Evolutionary conservation across 2,797 vertebrate genomes (phyloP), one percentile per base, ranked within the genome.

Genomic region (Monodelphis domestica): DNA sequence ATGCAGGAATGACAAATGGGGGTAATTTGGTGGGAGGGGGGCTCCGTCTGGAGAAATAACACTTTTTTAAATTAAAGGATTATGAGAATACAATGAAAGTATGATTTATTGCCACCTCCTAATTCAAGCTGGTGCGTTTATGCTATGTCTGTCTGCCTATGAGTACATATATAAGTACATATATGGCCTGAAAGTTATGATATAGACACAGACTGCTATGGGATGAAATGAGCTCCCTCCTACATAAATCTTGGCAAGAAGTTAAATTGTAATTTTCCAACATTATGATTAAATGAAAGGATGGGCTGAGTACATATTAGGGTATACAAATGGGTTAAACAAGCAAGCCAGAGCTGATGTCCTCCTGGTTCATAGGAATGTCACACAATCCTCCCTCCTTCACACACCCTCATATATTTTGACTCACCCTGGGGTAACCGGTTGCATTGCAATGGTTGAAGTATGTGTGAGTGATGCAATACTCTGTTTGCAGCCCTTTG

Each of bases 261-360:
- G 93, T 52, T 95, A 90, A 93, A 56, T 24, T 94, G 90, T 93
- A 94, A 90, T 89, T 9, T 92, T 95, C 93, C 91, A 54, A 78
- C 78, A 56, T 95, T 97, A 96, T 87, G 91, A 63, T 89, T 95
- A 96, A 97, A 97, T 98, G 97, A 98, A 97, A 95, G 94, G 70
- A 91, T 90, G 55, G 89, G 29, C 57, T 91, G 96, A 97, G 96
- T 95, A 97, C 95, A 89, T 95, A 89, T 26, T 52, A 95, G 95
- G 91, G 91, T 95, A 97, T 96, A 96, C 94, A 94, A 95, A 95
- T 12, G 38, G 63, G 51, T 90, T 89, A 54, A 88, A 89, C 95
- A 88, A 7, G 45, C 50, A 87, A 93, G 89, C 63, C 89, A 91
- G 95, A 96, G 87, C 94, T 94, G 94, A 96, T 87, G 94, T 95